phyloP scores from a whole-genome alignment of 1,140 invertebrate genomes.

The Polypedilum pembai region DNA sequence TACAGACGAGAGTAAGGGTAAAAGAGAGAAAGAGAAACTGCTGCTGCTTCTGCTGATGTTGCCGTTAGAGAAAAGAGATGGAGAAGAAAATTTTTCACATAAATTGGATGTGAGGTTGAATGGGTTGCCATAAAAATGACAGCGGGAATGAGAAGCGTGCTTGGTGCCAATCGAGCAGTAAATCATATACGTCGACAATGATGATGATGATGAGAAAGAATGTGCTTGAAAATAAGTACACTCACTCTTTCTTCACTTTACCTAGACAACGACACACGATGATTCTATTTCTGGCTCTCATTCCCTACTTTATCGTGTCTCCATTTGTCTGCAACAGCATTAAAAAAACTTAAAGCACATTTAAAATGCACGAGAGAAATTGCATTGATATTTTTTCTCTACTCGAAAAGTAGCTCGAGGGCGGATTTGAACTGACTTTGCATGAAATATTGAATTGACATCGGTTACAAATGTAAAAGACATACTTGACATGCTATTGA shows the following conservation, averaged over 20 bases:
- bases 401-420: no score
- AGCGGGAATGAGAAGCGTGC: background rate
- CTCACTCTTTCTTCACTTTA: background rate
- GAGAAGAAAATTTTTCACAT: conserved; percentile 38
- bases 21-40: background rate
- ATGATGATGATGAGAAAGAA: conserved; percentile 18
- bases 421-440: no score
- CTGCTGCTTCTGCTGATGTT: background rate
- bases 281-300: no score
- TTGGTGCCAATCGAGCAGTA: conserved; percentile 4
- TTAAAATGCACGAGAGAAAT: no score
- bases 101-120: conserved; percentile 34
- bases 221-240: background rate
- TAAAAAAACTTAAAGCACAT: no score
- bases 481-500: no score
- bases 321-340: no score
- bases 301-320: no score
- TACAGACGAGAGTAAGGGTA: background rate
- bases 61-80: conserved; percentile 28
- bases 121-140: conserved; percentile 10
- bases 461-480: no score
- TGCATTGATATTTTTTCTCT: no score
- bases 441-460: no score
- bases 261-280: no score
- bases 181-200: conserved; percentile 12